Conservation (phyloP, 1,140 invertebrate species). For the Macrosteles quadrilineatus region DNA sequence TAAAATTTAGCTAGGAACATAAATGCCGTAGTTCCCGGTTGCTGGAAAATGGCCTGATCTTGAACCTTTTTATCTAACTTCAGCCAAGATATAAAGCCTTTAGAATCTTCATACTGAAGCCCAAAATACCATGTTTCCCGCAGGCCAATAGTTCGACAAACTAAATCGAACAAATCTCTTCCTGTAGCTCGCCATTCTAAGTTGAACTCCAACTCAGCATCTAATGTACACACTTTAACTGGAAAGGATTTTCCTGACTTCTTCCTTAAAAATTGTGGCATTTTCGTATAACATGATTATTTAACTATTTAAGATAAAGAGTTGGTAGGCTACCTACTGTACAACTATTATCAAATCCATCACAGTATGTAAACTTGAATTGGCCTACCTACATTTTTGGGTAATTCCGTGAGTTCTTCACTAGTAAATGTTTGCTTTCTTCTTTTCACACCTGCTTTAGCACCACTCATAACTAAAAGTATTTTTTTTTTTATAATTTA, state of each 20-base stretch:
- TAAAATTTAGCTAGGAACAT: slow-evolving; percentile 98
- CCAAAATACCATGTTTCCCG: slow-evolving; percentile 99
- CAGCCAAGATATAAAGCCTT: slow-evolving; percentile 95
- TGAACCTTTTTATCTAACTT: slow-evolving; percentile 97
- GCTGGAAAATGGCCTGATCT: slow-evolving; percentile 73
- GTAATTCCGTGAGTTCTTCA: slow-evolving; percentile 10
- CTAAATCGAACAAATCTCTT: slow-evolving; percentile 93
- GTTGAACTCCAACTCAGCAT: slow-evolving; percentile 96
- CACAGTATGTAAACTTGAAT: not conserved
- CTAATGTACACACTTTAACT: slow-evolving; percentile 93
- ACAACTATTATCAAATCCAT: not conserved
- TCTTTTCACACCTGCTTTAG: slow-evolving; percentile 8
- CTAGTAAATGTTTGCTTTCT: not conserved
- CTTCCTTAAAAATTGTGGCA: slow-evolving; percentile 80
- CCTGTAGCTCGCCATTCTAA: slow-evolving; percentile 92
- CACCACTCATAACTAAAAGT: not conserved
- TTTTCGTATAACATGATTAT: slow-evolving; percentile 46
- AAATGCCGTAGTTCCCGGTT: slow-evolving; percentile 62
- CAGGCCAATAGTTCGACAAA: slow-evolving; percentile 93
- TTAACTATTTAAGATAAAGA: not conserved
- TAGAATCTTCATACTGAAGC: slow-evolving; percentile 94
- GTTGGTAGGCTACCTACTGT: too few relatives aligned
- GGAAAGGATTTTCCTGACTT: slow-evolving; percentile 87
- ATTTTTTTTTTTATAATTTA: too few relatives aligned
- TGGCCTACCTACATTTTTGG: slow-evolving; percentile 18